Conservation (phyloP, 2,888 invertebrate species). For the Parapristionchus giblindavisi region DNA sequence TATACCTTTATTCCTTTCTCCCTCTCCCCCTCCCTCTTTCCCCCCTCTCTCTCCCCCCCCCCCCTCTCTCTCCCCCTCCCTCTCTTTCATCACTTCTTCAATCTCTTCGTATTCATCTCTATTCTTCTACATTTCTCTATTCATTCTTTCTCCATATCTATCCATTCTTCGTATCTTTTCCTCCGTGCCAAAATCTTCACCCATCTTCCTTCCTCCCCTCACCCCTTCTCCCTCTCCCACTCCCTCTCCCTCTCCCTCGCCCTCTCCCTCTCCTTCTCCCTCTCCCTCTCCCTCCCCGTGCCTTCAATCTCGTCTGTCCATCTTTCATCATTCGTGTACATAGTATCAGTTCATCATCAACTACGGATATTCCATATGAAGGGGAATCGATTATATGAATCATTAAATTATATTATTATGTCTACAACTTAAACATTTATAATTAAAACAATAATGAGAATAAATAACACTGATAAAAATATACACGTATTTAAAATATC, state of each 20-base stretch:
- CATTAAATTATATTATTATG: no score
- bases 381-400: no score
- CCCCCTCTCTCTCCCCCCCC: neutral
- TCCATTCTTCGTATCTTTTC: neutral
- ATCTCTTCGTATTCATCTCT: neutral
- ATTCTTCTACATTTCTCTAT: neutral
- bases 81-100: neutral
- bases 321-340: neutral
- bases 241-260: constrained; percentile 34
- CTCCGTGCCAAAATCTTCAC: neutral
- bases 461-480: no score
- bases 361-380: no score
- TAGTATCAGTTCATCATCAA: neutral
- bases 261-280: constrained; percentile 20
- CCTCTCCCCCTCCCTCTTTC: constrained; percentile 3
- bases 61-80: neutral
- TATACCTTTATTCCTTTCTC: constrained; percentile 16
- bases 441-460: no score
- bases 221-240: constrained; percentile 3
- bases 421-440: no score
- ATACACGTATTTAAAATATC: no score
- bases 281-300: constrained; percentile 8
- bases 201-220: constrained; percentile 14
- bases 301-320: neutral
- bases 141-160: constrained; percentile 29